Evolutionary conservation across 2,113 vertebrate species (phyloP), one percentile per base, ranked within the genome.

Genomic region (Mixornis gularis): DNA sequence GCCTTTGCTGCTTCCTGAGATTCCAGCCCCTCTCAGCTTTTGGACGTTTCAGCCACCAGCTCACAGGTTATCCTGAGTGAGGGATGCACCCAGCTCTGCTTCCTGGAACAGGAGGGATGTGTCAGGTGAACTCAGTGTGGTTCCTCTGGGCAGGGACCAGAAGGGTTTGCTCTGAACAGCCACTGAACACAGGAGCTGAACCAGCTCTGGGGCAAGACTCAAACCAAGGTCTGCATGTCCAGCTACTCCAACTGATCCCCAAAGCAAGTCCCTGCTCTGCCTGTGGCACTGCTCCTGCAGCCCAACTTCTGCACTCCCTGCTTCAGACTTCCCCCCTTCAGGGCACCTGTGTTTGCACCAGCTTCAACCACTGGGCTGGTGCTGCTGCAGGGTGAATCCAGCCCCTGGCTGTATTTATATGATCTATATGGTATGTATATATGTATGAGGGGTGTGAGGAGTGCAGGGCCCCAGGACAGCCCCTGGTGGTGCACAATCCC

Each of bases 101-200:
- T 18, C 84, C 84, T 18, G 5, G 44, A 66, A 58, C 44, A 7
- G 18, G 27, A 34, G 55, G 78, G n/a, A 24, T 27, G 68, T 16
- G 49, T 4, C 44, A 49, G 43, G 32, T 19, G 25, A 30, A 51
- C 66, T 22, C 81, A 17, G 5, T 0, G 1, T 10, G 15, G 19
- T 32, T 30, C 46, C 62, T 36, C 32, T 6, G 16, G 71, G 83
- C 53, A 32, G 51, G 44, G 51, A 36, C 18, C 40, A 40, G 26
- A 71, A 41, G 4, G 10, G 20, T 34, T 30, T 21, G 55, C 36
- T 46, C 19, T 4, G 22, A 69, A 4, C 41, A 69, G 76, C 41
- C 41, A 20, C 3, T 43, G 52, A 48, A 41, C 17, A 38, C 51
- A 29, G 26, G 5, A 27, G 4, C 46, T 13, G 25, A 68, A n/a